Percentiles rank a stretch among this genome's conserved stretches.
Conservation (phyloP, 2,113 vertebrate species). For the Neomonachus schauinslandi region DNA sequence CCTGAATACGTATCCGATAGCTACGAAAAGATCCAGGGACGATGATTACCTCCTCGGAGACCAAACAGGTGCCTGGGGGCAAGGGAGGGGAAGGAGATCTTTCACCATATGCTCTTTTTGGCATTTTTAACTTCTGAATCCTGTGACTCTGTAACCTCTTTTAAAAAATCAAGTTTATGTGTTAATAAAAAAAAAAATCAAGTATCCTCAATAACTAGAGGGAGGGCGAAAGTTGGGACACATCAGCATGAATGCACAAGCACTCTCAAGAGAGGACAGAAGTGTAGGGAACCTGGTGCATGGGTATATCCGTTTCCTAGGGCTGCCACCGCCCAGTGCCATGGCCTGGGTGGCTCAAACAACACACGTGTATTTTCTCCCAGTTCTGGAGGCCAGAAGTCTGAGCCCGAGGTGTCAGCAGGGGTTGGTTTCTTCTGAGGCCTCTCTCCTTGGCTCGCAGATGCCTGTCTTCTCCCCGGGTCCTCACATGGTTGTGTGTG, state of each 20-base stretch:
- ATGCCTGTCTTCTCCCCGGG: not conserved
- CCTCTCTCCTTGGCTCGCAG: not conserved
- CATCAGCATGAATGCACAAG: not conserved
- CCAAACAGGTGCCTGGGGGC: not conserved
- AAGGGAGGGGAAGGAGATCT: not conserved
- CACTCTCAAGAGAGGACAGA: not conserved
- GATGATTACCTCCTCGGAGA: not conserved
- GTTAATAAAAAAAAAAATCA: not conserved
- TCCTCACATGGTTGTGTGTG: too few species aligned
- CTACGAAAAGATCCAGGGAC: not conserved
- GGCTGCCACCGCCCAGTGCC: not conserved
- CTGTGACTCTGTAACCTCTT: not conserved
- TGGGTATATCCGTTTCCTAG: not conserved
- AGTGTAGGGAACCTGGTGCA: not conserved
- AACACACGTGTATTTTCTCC: not conserved
- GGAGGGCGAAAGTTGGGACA: not conserved
- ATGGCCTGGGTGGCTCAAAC: not conserved
- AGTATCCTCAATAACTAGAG: not conserved
- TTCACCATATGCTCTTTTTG: not conserved
- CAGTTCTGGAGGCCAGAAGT: not conserved
- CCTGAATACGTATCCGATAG: rapidly evolving
- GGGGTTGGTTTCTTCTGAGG: not conserved
- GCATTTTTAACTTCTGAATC: not conserved
- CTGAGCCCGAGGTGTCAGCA: not conserved
- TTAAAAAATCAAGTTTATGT: not conserved